Evolutionary conservation across 2,888 invertebrate genomes (phyloP), one percentile per base, ranked within the genome.

Genomic region (Euplexia lucipara): DNA sequence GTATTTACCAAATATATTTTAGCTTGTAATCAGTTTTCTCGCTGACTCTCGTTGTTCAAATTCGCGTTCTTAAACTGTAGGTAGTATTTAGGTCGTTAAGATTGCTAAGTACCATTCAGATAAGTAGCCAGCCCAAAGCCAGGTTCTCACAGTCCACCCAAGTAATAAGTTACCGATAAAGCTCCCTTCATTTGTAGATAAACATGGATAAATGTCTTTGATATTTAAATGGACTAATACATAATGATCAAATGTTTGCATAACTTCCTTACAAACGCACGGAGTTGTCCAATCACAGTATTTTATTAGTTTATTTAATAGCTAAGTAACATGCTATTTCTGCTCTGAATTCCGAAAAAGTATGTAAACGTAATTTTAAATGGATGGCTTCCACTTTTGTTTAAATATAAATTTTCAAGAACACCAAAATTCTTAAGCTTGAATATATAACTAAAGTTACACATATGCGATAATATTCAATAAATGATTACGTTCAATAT

Each of bases 281-380:
- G 74, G 79, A 81, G 76, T 75, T 42, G 80, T 71, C 72, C 71
- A 78, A 83, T 80, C 72, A 79, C 71, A 60, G 60, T 71, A 70
- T 64, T 80, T 71, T 79, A 82, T 70, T 75, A 41, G 62, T 52
- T 58, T 78, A 56, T 47, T 48, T 78, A 75, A 85, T 85, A 73
- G 72, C 63, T 14, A 32, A 18, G 16, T 35, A 75, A 64, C 81
- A 85, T 81, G 79, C 69, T 14, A 80, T 60, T 73, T 58, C 54
- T 69, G 54, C 47, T 63, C 59, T 53, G 54, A 54, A 69, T 75
- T 70, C 49, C n/a, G 41, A 71, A 72, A 59, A 47, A 42, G 16
- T 18, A 53, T 56, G 58, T 53, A 32, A 68, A 82, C 79, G 1
- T 73, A 37, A 56, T 56, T 3, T 53, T 78, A 82, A 79, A 78